These are phyloP conservation scores for Megastigmus dorsalis DNA, from an alignment of 2,888 invertebrate genomes.

Conservation along the genomic window DNA sequence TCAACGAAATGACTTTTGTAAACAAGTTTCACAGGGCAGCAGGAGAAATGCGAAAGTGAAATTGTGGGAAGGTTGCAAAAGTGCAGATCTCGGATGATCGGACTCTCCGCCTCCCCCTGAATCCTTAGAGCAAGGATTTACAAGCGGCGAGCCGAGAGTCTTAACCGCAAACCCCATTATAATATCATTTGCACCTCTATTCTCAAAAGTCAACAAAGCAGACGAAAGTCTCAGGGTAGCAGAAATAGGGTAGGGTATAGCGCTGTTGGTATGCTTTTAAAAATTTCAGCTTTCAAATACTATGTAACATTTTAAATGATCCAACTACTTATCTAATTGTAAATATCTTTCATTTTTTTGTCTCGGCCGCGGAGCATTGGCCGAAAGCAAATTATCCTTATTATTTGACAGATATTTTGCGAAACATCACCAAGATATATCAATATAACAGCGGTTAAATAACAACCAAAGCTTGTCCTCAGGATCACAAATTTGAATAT, in stretches of 20 bases:
- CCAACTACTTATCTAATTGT: too few relatives aligned
- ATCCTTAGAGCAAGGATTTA: slow-evolving; percentile 11
- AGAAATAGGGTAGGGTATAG: neutral
- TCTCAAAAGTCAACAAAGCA: slow-evolving; percentile 36
- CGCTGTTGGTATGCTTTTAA: too few relatives aligned
- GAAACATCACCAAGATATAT: too few relatives aligned
- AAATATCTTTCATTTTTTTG: too few relatives aligned
- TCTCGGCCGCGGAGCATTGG: too few relatives aligned
- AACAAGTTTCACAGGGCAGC: slow-evolving; percentile 60
- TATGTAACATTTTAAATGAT: too few relatives aligned
- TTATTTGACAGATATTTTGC: too few relatives aligned
- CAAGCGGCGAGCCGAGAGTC: neutral
- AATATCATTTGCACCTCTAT: neutral
- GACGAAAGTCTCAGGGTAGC: slow-evolving; percentile 22
- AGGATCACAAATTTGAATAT: neutral
- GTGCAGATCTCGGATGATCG: neutral
- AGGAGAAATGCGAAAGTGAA: slow-evolving; percentile 54
- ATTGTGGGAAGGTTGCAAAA: neutral
- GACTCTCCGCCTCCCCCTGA: slow-evolving; percentile 1
- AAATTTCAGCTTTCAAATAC: too few relatives aligned
- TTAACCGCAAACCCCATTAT: neutral
- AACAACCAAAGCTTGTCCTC: too few relatives aligned
- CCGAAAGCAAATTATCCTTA: too few relatives aligned
- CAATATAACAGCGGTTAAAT: too few relatives aligned
- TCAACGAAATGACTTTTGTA: slow-evolving; percentile 63